A percentile compares a stretch with the other conserved stretches of the same genome.
Evolutionary conservation across 2,888 invertebrate species (phyloP).

Genomic region (Cheilosia vernalis): DNA sequence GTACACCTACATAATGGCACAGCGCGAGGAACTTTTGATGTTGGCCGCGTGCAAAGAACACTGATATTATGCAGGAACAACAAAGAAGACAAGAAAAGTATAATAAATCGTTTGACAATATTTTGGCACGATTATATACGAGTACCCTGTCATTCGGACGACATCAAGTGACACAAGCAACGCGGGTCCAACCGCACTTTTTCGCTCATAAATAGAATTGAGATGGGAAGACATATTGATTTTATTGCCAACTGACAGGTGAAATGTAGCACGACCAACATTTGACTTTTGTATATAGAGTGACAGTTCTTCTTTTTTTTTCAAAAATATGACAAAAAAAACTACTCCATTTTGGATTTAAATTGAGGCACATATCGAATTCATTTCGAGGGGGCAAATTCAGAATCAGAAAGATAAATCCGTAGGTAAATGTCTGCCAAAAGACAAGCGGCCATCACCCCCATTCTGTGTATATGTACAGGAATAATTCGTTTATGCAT

Average conservation of each 20-base stretch:
- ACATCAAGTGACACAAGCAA: constrained; percentile 42
- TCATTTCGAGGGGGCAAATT: not conserved
- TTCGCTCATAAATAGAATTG: constrained; percentile 25
- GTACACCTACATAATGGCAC: constrained; percentile 1
- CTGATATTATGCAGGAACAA: constrained; percentile 30
- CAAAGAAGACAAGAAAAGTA: constrained; percentile 36
- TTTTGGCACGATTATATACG: constrained; percentile 59
- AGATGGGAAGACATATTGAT: not conserved
- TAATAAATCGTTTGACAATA: constrained; percentile 51
- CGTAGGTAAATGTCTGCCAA: not conserved
- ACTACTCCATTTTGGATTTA: not conserved
- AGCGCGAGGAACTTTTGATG: constrained; percentile 36
- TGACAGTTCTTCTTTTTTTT: not conserved
- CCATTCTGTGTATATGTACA: not conserved
- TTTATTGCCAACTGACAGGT: constrained; percentile 26
- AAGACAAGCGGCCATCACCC: constrained; percentile 11
- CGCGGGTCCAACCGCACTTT: constrained; percentile 14
- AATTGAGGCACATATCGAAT: not conserved
- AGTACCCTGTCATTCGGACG: constrained; percentile 34
- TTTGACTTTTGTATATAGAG: not conserved
- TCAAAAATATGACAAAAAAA: not conserved
- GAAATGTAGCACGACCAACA: constrained; percentile 21
- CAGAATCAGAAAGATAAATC: not conserved
- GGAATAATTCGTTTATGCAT: constrained; percentile 28
- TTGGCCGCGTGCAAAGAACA: constrained; percentile 59